Evolutionary conservation across 1,140 invertebrate species (phyloP).

Genomic region (Coelopa frigida): DNA sequence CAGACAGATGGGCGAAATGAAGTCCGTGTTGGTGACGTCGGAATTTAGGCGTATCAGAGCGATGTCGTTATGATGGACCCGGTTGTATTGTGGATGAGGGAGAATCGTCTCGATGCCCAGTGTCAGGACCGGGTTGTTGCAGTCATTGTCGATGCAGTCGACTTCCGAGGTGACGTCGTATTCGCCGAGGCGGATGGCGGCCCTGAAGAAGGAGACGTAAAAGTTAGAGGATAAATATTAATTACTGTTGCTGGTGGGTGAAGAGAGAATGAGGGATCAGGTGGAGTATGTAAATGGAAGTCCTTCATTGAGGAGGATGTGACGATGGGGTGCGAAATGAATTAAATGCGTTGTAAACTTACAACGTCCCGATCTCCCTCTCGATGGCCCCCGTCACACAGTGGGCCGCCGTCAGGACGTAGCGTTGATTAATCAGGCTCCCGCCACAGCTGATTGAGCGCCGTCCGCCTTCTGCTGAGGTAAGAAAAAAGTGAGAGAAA

Average conservation of each 20-base stretch:
- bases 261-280: too few species aligned
- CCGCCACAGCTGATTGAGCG: conserved; percentile 49
- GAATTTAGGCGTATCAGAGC: conserved; percentile 64
- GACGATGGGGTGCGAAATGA: too few species aligned
- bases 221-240: not conserved
- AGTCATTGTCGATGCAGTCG: conserved; percentile 48
- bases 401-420: conserved; percentile 59
- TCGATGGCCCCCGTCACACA: conserved; percentile 49
- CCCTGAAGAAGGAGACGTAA: conserved; percentile 29
- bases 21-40: conserved; percentile 62
- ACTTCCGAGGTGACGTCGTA: conserved; percentile 49
- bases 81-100: conserved; percentile 41
- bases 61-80: conserved; percentile 56
- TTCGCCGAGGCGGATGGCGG: conserved; percentile 54
- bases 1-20: conserved; percentile 70
- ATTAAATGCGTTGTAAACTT: conserved; percentile 34
- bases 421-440: conserved; percentile 41
- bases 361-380: conserved; percentile 43
- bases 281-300: too few species aligned
- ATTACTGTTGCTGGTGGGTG: not conserved
- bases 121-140: conserved; percentile 34
- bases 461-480: conserved; percentile 7
- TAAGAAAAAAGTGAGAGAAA: not conserved
- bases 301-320: too few species aligned
- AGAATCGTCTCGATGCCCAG: conserved; percentile 36